Conservation (phyloP, 2,797 vertebrate genomes). For the Sebastes matsubarae region DNA sequence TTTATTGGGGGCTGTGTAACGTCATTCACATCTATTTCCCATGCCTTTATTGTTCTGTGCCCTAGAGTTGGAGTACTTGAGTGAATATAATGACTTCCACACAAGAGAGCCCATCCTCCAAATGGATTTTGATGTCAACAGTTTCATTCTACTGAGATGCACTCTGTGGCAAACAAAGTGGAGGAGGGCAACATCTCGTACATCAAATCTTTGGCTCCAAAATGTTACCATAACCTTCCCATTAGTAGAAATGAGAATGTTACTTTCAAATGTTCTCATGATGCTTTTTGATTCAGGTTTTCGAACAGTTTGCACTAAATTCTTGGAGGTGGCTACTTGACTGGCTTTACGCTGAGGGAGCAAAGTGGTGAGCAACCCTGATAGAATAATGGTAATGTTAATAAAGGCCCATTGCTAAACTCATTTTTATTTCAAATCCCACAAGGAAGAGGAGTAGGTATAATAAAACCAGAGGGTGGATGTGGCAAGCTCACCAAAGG, state of each 20-base stretch:
- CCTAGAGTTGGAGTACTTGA: constrained; percentile 34
- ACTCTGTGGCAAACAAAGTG: not conserved
- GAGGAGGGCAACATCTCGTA: not conserved
- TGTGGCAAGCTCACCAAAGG: not conserved
- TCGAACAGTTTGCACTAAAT: not conserved
- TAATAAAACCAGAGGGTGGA: not conserved
- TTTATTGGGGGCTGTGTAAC: constrained; percentile 31
- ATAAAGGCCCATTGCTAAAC: not conserved
- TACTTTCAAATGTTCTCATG: not conserved
- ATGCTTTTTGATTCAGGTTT: not conserved
- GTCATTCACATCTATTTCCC: constrained; percentile 35
- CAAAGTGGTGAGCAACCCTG: not conserved
- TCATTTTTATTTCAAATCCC: not conserved
- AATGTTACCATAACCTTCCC: not conserved
- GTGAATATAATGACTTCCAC: constrained; percentile 61
- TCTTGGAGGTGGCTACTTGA: not conserved
- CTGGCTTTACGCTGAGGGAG: not conserved
- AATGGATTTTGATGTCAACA: constrained; percentile 49
- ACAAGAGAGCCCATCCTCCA: constrained; percentile 43
- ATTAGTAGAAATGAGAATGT: not conserved
- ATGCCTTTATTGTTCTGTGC: constrained; percentile 41
- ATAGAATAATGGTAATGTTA: not conserved
- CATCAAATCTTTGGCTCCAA: not conserved
- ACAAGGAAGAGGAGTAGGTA: not conserved
- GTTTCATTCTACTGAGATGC: constrained; percentile 55